Base-by-base conservation (phyloP, 2,888 invertebrate species). In the Nezara viridula region DNA sequence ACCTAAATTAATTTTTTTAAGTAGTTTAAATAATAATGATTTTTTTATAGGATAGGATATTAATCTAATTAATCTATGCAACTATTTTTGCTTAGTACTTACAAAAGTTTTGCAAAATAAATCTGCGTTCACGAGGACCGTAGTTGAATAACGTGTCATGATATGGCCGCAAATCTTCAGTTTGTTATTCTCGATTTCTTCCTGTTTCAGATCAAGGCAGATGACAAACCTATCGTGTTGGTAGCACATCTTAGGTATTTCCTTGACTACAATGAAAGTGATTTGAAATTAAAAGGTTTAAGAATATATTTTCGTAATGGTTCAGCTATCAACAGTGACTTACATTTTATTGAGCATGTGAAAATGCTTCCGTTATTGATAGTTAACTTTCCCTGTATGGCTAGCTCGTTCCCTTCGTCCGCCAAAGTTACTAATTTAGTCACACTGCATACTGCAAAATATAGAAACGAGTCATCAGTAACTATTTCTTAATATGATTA, bases 181-280 rank as follows among this genome's bases (percentile, higher is more conserved):
- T 40, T 77, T 21, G 40, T 77, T 77, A 77, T 3, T 6, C 37
- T 21, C 40, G 24, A 19, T 9, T 37, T 9, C 40, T 40, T 77
- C 5, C 40, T 77, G 40, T 40, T 37, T 40, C 21, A 77, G 19
- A 7, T 37, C 10, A 40, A 77, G 1, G 40, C 77, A 77, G 7
- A 9, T 24, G 6, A 19, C 24, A 5, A 77, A 77, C 2, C 21
- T 6, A 21, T 40, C 3, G 40, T 40, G 19, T 21, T 24, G 77
- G 40, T 77, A 77, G 40, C 77, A 77, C 40, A 77, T 10, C 40
- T 77, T 77, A 7, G 77, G 77, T 77, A 77, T 40, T 37, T 77
- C 40, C 24, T 77, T 77, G 7, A 77, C 77, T 77, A 32, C 21
- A 77, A 77, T 4, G 40, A 40, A 6, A 40, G 6, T 2, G 24